Percentiles rank a stretch among this genome's conserved stretches.
phyloP scores from a whole-genome alignment of 2,888 invertebrate species.

The Nemapogon koenigi region DNA sequence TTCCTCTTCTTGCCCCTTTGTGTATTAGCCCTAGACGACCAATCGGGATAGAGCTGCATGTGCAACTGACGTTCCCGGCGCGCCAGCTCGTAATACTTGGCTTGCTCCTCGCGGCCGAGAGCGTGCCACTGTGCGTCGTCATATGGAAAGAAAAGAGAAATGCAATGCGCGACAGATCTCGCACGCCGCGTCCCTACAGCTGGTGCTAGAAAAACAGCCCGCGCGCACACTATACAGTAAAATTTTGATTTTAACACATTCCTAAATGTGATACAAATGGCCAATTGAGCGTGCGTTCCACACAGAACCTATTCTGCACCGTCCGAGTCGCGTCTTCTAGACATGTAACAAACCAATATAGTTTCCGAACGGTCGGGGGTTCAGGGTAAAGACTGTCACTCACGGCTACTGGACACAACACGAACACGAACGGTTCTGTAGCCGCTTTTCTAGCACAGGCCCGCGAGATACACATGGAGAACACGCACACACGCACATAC shows the following conservation, averaged over 20 bases:
- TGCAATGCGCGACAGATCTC: conserved; percentile 49
- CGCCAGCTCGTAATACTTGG: conserved; percentile 99
- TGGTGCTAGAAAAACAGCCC: conserved; percentile 77
- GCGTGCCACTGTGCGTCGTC: conserved; percentile 91
- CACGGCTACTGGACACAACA: conserved; percentile 62
- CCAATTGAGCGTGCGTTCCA: conserved; percentile 57
- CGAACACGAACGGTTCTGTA: conserved; percentile 25
- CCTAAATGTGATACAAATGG: conserved; percentile 50
- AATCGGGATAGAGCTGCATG: conserved; percentile 99
- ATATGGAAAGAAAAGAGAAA: conserved; percentile 64
- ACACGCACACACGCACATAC: conserved; percentile 55
- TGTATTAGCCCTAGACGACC: conserved; percentile 99
- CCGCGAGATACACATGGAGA: conserved; percentile 31
- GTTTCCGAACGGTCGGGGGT: conserved; percentile 46
- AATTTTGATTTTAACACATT: conserved; percentile 44
- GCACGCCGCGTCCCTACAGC: conserved; percentile 53
- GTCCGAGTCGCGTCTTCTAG: conserved; percentile 49
- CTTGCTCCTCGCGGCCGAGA: conserved; percentile 98
- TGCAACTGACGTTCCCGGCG: conserved; percentile 98
- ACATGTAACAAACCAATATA: conserved; percentile 63
- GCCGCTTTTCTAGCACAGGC: conserved; percentile 63
- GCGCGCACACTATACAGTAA: conserved; percentile 51
- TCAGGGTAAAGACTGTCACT: conserved; percentile 54
- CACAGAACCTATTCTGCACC: conserved; percentile 66
- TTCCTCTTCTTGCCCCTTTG: conserved; percentile 99